Conservation (phyloP, 2,888 invertebrate species). For the Hylaea fasciaria region DNA sequence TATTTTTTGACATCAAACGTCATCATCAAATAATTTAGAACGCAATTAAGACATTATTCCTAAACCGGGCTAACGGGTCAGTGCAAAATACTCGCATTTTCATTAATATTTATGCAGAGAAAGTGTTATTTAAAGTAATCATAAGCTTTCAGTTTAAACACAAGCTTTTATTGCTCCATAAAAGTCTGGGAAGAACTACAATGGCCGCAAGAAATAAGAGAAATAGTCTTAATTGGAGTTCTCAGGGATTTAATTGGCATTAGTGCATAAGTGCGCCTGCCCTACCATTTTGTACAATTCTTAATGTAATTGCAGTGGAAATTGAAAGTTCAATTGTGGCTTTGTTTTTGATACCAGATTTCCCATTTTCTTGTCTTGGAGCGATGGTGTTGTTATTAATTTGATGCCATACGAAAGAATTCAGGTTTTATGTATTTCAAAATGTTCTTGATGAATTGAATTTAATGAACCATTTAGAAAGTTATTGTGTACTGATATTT, state of each 20-base stretch:
- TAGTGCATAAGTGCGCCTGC: slow-evolving; percentile 10
- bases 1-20: no score
- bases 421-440: no score
- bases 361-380: not conserved
- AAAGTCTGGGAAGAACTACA: slow-evolving; percentile 35
- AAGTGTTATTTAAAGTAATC: slow-evolving; percentile 57
- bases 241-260: slow-evolving; percentile 31
- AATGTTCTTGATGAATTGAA: no score
- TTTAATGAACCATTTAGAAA: no score
- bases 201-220: slow-evolving; percentile 21
- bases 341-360: no score
- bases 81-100: slow-evolving; percentile 42
- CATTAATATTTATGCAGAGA: slow-evolving; percentile 52
- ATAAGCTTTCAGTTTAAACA: slow-evolving; percentile 42
- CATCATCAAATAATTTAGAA: slow-evolving; percentile 3
- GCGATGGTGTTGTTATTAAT: no score
- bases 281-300: slow-evolving; percentile 22
- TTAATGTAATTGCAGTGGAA: slow-evolving; percentile 22
- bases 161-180: slow-evolving; percentile 35
- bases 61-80: slow-evolving; percentile 42
- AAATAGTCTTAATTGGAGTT: slow-evolving; percentile 34
- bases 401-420: not conserved
- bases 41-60: slow-evolving; percentile 44
- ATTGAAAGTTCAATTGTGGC: slow-evolving; percentile 22
- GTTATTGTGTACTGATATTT: no score